Percentiles rank a stretch among this genome's conserved stretches.
Conservation (phyloP, 2,113 vertebrate species). For the Lycaon pictus region DNA sequence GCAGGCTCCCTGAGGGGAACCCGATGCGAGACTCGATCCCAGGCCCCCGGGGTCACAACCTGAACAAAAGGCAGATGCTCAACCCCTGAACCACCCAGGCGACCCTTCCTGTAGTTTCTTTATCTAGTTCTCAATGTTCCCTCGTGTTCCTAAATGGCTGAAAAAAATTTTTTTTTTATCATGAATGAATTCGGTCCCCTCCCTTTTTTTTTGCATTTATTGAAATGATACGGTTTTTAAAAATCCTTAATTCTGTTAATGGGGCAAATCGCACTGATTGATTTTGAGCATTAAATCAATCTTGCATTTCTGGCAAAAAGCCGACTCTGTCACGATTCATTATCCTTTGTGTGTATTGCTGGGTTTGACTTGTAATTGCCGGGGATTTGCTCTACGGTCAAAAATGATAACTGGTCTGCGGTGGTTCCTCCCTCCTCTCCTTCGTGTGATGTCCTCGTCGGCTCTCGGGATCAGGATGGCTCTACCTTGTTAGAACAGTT, state of each 20-base stretch:
- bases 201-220: not conserved
- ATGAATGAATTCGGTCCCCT: not conserved
- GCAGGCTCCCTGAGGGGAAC: too few species aligned
- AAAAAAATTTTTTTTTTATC: not conserved
- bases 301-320: not conserved
- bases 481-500: not conserved
- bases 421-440: too few species aligned
- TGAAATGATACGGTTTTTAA: not conserved
- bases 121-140: fast-evolving
- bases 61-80: too few species aligned
- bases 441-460: too few species aligned
- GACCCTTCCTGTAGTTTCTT: not conserved
- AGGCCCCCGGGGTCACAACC: too few species aligned
- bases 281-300: not conserved
- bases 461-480: not conserved
- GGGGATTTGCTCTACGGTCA: not conserved
- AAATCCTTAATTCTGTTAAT: not conserved
- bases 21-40: too few species aligned
- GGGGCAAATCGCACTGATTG: not conserved
- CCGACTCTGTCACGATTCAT: not conserved
- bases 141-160: not conserved
- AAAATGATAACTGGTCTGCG: not conserved
- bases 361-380: not conserved
- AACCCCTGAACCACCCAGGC: too few species aligned
- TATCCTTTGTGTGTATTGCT: not conserved